These are phyloP conservation scores for Haliaeetus leucogaster DNA, from an alignment of 2,113 vertebrate species.

Conservation along the genomic window DNA sequence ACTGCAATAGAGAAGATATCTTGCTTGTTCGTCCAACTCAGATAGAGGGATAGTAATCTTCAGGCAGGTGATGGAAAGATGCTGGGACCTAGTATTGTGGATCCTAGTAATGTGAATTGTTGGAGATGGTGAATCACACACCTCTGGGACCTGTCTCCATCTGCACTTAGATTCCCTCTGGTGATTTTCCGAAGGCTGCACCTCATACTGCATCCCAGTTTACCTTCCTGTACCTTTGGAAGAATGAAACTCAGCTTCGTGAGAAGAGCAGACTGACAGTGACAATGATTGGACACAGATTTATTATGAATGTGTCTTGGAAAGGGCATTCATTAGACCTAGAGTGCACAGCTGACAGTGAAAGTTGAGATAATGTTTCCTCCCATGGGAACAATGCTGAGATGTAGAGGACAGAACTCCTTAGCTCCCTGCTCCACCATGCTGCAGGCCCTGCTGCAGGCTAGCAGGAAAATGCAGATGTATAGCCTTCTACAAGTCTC, in stretches of 20 bases:
- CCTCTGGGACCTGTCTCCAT: not conserved
- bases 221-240: not conserved
- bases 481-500: not conserved
- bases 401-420: not conserved
- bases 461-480: not conserved
- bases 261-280: not conserved
- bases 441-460: not conserved
- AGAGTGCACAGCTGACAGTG: not conserved
- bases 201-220: not conserved
- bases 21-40: not conserved
- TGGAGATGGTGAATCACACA: not conserved
- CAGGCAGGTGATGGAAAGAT: not conserved
- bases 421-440: not conserved
- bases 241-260: not conserved
- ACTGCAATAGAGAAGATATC: not conserved
- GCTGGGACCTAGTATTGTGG: not conserved
- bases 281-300: not conserved
- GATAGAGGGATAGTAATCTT: not conserved
- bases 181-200: not conserved
- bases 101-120: not conserved
- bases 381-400: not conserved
- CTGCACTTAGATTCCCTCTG: not conserved
- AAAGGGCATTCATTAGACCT: not conserved
- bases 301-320: not conserved
- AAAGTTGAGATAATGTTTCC: not conserved